Base-by-base conservation (phyloP, 92 coral and sea anemone genomes). In the Actinernus sp. region DNA sequence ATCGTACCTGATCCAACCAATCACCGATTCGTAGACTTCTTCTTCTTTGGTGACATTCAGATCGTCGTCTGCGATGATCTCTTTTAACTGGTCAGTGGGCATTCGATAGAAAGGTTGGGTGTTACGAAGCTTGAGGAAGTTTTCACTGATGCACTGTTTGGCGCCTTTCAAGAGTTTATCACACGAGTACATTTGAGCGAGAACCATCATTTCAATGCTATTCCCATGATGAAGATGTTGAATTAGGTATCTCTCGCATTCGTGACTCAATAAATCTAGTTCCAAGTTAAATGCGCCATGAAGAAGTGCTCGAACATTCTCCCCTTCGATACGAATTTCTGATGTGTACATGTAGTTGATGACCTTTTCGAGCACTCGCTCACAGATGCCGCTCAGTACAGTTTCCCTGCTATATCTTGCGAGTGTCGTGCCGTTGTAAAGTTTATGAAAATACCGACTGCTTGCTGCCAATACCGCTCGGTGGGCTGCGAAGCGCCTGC, bases 391-490 rank as follows among this genome's bases (percentile, higher is more conserved):
- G n/a, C 79, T 62, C 1, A 93, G 39, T 3, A 65, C 46, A 2
- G 90, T 82, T 24, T 83, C 98, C 31, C 92, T 62, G 12, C 68
- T 58, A 54, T 54, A 83, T 20, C 90, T 68, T 1, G 93, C 81
- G 1, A 83, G 73, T 2, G 73, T 73, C 12, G 92, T 88, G 9
- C 92, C 93, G 0, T 81, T 73, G 64, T 75, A 92, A 13, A 86
- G 88, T 37, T 65, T 69, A 63, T 83, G 75, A 29, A 93, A 90
- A 57, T 93, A 93, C 6, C 94, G 82, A 44, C 97, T 78, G 58
- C 90, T 83, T 8, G 98, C 97, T 0, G 97, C 93, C 12, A 93
- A 74, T 27, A 93, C 91, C 12, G 71, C 73, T 9, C 98, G 88
- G 53, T 93, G 98, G 13, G 93, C 97, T 4, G 87, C 73, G 31